Evolutionary conservation across 2,888 invertebrate species (phyloP), one percentile per base, ranked within the genome.

Genomic region (Altica lythri): DNA sequence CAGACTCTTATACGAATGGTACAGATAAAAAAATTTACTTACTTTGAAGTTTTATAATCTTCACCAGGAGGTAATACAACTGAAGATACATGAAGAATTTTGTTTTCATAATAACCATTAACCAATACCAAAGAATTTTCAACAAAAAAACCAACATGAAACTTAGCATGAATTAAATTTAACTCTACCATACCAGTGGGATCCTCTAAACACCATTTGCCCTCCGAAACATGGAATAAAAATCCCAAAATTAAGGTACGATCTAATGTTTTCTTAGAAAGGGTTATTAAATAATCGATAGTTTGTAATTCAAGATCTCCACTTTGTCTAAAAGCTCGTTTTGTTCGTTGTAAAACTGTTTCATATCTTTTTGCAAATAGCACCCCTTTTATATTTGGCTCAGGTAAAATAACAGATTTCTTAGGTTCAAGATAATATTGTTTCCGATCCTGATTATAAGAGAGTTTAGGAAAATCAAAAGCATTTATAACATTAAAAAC

Each of bases 51-150:
- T 22, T 77, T 75, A 52, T 89, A 81, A 45, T 81, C 80, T 73
- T 94, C 93, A 0, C 88, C 82, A 1, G 96, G 95, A 3, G 98
- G 98, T 71, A 96, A 84, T 1, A 93, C 91, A 53, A 98, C 80
- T 0, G 89, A 90, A 68, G 88, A 86, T 0, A 95, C 91, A 75
- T 84, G 78, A 38, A 98, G 83, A 1, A 90, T 77, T 64, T 84
- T 86, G 69, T 95, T 93, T 58, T 89, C 88, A 73, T 91, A 95
- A 72, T 81, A 83, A 0, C 97, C 98, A 79, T 94, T 93, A 0
- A 89, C 93, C 53, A 98, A 78, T 0, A 97, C 91, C 77, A 94
- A 91, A 67, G 88, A 87, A 65, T 90, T 91, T 76, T 98, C 96
- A 18, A 92, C 90, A 70, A 94, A 93, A 45, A 98, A 82, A 9